Percentiles rank a stretch among this genome's conserved stretches.
Evolutionary conservation across 2,113 vertebrate species (phyloP).

Genomic region (Pedionomus torquatus): DNA sequence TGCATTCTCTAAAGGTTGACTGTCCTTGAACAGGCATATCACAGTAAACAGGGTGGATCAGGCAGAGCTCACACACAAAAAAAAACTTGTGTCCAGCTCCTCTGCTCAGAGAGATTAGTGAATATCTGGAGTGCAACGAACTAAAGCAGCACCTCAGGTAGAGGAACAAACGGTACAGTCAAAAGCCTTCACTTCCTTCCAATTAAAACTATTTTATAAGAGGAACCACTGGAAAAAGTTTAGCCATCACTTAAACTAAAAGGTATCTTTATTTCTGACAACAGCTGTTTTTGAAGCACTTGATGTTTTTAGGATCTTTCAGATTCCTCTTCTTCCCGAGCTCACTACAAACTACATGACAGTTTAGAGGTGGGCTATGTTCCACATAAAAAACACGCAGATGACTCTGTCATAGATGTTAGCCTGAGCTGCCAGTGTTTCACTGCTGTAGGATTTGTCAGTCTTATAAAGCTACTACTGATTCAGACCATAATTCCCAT

Average conservation of each 20-base stretch:
- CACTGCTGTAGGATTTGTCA: too few relatives aligned
- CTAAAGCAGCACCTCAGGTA: not conserved
- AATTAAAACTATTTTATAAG: not conserved
- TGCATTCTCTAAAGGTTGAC: not conserved
- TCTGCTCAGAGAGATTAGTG: not conserved
- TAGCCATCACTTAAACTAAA: not conserved
- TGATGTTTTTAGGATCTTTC: not conserved
- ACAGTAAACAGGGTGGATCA: not conserved
- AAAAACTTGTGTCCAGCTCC: not conserved
- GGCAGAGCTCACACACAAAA: not conserved
- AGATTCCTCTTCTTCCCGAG: not conserved
- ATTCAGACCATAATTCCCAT: too few relatives aligned
- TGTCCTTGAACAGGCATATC: not conserved
- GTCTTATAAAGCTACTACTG: too few relatives aligned
- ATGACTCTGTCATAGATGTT: too few relatives aligned
- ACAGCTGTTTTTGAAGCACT: not conserved
- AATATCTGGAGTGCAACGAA: not conserved
- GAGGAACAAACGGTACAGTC: not conserved
- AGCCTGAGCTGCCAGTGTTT: too few relatives aligned
- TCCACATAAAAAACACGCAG: not conserved
- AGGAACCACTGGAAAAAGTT: not conserved
- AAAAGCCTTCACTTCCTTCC: not conserved
- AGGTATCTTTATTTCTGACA: slow-evolving; percentile 1
- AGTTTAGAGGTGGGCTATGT: not conserved
- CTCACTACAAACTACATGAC: not conserved